These are phyloP conservation scores for Helicolenus hilgendorfi DNA, from an alignment of 2,797 vertebrate genomes.

Conservation along the genomic window DNA sequence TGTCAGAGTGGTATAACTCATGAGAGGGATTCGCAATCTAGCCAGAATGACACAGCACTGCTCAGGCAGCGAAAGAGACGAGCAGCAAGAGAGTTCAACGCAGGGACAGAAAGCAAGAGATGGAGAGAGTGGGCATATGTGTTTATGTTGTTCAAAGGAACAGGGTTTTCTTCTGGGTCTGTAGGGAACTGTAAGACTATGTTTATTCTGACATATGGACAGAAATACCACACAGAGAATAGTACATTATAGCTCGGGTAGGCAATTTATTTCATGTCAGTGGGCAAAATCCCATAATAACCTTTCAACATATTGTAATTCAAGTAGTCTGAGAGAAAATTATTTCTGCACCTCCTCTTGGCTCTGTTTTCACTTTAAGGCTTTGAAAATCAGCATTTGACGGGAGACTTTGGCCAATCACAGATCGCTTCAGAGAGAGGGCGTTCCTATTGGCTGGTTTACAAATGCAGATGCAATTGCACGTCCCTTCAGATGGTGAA, in stretches of 20 bases:
- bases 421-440: neutral
- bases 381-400: neutral
- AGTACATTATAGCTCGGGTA: neutral
- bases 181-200: neutral
- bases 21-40: neutral
- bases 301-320: neutral
- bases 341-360: neutral
- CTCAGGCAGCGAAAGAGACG: neutral
- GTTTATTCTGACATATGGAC: neutral
- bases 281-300: neutral
- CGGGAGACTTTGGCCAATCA: neutral
- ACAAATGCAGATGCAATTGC: neutral
- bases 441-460: neutral
- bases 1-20: neutral
- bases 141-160: neutral
- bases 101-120: neutral
- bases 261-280: neutral
- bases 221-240: neutral
- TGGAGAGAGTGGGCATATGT: neutral
- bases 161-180: neutral
- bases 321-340: neutral
- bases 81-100: constrained; percentile 2
- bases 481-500: neutral
- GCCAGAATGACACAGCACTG: constrained; percentile 5
- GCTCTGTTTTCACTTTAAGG: neutral